Percentiles rank a stretch among this genome's conserved stretches.
Evolutionary conservation across 2,113 vertebrate species (phyloP).

Genomic region (Mohoua ochrocephala): DNA sequence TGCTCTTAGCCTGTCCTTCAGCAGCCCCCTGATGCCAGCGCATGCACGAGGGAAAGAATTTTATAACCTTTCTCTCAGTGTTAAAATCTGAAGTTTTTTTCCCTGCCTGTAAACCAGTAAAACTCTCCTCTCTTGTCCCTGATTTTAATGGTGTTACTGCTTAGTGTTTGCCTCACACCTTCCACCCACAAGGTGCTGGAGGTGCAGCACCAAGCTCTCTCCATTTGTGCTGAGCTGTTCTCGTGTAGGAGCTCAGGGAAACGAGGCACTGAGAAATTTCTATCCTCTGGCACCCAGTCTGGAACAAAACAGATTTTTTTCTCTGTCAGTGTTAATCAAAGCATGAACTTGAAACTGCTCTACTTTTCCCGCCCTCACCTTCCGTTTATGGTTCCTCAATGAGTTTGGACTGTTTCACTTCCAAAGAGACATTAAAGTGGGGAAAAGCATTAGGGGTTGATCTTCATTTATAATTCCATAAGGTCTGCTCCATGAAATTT

Average conservation of each 20-base stretch:
- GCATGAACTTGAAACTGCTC: background rate
- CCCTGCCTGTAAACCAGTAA: background rate
- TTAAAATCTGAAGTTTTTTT: background rate
- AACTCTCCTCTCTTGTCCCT: background rate
- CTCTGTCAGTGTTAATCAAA: background rate
- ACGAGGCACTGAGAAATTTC: background rate
- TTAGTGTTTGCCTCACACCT: background rate
- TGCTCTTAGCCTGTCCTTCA: background rate
- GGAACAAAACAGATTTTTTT: background rate
- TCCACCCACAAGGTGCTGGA: background rate
- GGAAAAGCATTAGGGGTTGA: background rate
- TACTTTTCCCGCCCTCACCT: background rate
- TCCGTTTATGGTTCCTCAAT: background rate
- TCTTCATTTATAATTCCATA: background rate
- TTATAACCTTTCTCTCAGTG: background rate
- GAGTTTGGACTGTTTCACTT: background rate
- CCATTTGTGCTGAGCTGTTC: background rate
- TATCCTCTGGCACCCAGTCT: background rate
- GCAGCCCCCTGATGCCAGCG: background rate
- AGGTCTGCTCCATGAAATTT: background rate
- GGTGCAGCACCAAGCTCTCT: background rate
- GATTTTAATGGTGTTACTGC: background rate
- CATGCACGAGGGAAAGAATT: background rate
- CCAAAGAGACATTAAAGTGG: background rate
- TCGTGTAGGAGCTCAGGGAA: fast-evolving